A percentile compares a stretch with the other conserved stretches of the same genome.
Conservation (phyloP, 2,113 vertebrate species). For the Suncus etruscus region DNA sequence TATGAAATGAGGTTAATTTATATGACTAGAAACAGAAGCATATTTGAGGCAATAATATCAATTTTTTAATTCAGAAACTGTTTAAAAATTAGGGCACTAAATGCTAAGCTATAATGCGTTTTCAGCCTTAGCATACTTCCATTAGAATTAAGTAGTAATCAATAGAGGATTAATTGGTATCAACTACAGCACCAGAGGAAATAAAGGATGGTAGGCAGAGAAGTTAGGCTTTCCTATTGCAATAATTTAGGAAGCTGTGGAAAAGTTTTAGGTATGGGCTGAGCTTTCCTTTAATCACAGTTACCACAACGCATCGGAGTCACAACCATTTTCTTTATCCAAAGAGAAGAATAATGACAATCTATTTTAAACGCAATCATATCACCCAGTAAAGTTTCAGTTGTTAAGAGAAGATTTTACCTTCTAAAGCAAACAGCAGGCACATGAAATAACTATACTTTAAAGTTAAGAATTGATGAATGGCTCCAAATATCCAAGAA, state of each 20-base stretch:
- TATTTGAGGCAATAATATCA: slow-evolving; percentile 66
- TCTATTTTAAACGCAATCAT: slow-evolving; percentile 67
- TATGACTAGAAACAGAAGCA: slow-evolving; percentile 68
- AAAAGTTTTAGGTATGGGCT: slow-evolving; percentile 65
- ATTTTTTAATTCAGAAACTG: slow-evolving; percentile 85
- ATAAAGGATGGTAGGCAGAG: slow-evolving; percentile 36
- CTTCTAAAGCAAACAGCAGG: slow-evolving; percentile 80
- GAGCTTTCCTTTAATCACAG: slow-evolving; percentile 65
- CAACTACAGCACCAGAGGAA: slow-evolving; percentile 73
- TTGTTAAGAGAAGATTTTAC: slow-evolving; percentile 38
- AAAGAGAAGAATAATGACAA: slow-evolving; percentile 79
- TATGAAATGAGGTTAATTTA: slow-evolving; percentile 66
- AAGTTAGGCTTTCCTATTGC: slow-evolving; percentile 67
- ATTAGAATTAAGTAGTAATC: slow-evolving; percentile 87
- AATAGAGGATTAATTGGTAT: slow-evolving; percentile 86
- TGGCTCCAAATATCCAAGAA: slow-evolving; percentile 80
- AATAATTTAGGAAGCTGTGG: slow-evolving; percentile 53
- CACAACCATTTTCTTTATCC: not conserved
- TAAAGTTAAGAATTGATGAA: slow-evolving; percentile 75
- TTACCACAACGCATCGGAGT: slow-evolving; percentile 33
- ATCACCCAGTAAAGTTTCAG: slow-evolving; percentile 59
- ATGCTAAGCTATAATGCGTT: slow-evolving; percentile 77
- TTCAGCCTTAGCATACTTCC: slow-evolving; percentile 80
- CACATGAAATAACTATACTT: slow-evolving; percentile 28
- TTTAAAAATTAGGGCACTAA: slow-evolving; percentile 87